A percentile compares a stretch with the other conserved stretches of the same genome.
Conservation (phyloP, 2,797 vertebrate species). For the Anniella stebbinsi region DNA sequence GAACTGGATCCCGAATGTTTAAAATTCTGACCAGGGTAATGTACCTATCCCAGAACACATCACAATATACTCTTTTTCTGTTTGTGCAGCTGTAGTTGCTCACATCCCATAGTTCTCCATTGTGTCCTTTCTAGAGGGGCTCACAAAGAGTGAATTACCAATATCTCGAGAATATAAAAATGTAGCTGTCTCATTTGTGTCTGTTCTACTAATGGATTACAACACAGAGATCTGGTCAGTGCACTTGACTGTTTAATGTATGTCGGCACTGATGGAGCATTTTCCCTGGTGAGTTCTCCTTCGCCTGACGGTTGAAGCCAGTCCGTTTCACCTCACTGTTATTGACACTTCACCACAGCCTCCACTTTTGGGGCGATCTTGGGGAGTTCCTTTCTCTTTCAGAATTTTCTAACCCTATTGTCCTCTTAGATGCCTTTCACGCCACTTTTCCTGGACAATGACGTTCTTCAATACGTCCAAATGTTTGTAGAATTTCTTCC, state of each 20-base stretch:
- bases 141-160: constrained; percentile 16
- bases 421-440: not conserved
- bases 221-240: constrained; percentile 15
- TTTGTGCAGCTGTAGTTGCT: constrained; percentile 16
- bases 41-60: constrained; percentile 35
- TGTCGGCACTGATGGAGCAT: constrained; percentile 1
- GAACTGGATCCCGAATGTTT: no score
- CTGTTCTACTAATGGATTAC: not conserved
- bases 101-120: not conserved
- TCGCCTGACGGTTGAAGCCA: not conserved
- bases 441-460: not conserved
- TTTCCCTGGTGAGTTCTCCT: constrained; percentile 1
- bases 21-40: constrained; percentile 38
- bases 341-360: not conserved
- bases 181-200: not conserved
- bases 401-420: not conserved
- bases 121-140: constrained; percentile 8
- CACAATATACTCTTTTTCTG: not conserved
- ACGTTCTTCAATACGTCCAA: not conserved
- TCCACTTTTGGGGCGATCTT: not conserved
- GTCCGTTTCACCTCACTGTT: constrained; percentile 7
- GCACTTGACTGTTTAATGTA: constrained; percentile 20
- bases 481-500: constrained; percentile 1
- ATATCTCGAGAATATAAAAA: constrained; percentile 29
- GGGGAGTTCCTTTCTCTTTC: not conserved